These are phyloP conservation scores for Echeneis naucrates DNA, from an alignment of 2,797 vertebrate species.

Conservation along the genomic window DNA sequence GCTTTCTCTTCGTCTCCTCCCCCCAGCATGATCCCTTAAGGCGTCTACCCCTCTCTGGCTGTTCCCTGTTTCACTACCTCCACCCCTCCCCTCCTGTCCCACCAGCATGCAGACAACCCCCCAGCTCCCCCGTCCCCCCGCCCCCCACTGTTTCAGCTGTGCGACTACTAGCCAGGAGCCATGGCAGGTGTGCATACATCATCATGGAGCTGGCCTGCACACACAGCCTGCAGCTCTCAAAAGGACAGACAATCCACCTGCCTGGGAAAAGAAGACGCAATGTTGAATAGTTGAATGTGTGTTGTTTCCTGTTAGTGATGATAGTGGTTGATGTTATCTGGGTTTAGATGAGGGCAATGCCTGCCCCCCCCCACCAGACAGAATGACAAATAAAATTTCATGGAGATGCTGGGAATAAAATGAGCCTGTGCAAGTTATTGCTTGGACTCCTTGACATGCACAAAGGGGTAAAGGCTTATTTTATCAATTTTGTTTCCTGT, in stretches of 20 bases:
- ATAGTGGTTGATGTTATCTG: constrained; percentile 18
- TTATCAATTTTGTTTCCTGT: constrained; percentile 59
- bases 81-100: constrained; percentile 36
- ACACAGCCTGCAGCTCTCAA: constrained; percentile 70
- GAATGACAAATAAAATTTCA: constrained; percentile 31
- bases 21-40: constrained; percentile 63
- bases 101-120: constrained; percentile 15
- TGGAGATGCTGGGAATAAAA: constrained; percentile 38
- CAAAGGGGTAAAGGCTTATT: constrained; percentile 46
- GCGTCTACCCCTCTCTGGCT: constrained; percentile 56
- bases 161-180: constrained; percentile 66
- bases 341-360: constrained; percentile 42
- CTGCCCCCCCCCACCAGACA: too few relatives aligned
- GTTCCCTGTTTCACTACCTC: constrained; percentile 55
- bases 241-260: constrained; percentile 67
- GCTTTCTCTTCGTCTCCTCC: constrained; percentile 63
- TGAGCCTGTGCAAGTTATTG: constrained; percentile 37
- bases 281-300: constrained; percentile 39
- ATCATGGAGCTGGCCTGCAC: constrained; percentile 64
- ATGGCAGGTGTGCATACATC: constrained; percentile 80
- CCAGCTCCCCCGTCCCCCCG: constrained; percentile 8
- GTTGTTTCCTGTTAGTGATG: constrained; percentile 12
- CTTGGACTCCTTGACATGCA: constrained; percentile 45
- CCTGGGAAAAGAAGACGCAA: constrained; percentile 21
- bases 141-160: constrained; percentile 59